Base-by-base conservation (phyloP, 1,140 invertebrate genomes). In the Ectropis grisescens region DNA sequence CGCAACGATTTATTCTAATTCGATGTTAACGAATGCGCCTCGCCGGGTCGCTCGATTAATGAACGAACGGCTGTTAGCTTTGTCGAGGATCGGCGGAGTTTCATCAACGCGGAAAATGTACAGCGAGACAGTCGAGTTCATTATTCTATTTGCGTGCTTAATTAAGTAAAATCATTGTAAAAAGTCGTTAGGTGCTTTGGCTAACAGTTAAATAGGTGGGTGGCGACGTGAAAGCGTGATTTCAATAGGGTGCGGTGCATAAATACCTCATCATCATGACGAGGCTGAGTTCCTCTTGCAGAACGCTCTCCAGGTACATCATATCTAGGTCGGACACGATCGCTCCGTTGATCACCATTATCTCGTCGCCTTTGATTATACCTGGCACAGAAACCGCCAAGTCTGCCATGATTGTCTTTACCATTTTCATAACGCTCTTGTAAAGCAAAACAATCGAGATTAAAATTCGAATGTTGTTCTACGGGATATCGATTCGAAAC, bases 251-350 rank as follows among this genome's bases (percentile, higher is more conserved):
- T 26, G 2, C 1, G 1, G 31, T 23, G 24, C 13, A 32, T 40
- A 37, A 32, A 48, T 72, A 87, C 85, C 96, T 88, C 89, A 98
- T 96, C 91, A 97, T 98, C 90, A 98, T 94, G 83, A 94, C 96
- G n/a, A 98, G 86, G 13, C 93, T 91, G 19, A 95, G 86, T 66
- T 97, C 96, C 78, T 98, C 96, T 82, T 98, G 95, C 37, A 98
- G 86, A 19, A 98, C 93, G 62, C 91, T 91, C 78, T 98, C 97
- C 62, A 98, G 88, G 85, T 97, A 98, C 93, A 98, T 98, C 96
- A 99, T 99, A 86, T 98, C 96, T 82, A 99, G 86, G 83, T 98
- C 96, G 46, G 93, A 95, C 26, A 98, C 96, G 64, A 98, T 95
- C 43, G 96, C 95, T 44, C 96, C 94, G 84, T 99, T 98, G 78